Percentiles rank a stretch among this genome's conserved stretches.
These are phyloP conservation scores for Ectobius pallidus DNA, from an alignment of 2,888 invertebrate species.

Conservation along the genomic window DNA sequence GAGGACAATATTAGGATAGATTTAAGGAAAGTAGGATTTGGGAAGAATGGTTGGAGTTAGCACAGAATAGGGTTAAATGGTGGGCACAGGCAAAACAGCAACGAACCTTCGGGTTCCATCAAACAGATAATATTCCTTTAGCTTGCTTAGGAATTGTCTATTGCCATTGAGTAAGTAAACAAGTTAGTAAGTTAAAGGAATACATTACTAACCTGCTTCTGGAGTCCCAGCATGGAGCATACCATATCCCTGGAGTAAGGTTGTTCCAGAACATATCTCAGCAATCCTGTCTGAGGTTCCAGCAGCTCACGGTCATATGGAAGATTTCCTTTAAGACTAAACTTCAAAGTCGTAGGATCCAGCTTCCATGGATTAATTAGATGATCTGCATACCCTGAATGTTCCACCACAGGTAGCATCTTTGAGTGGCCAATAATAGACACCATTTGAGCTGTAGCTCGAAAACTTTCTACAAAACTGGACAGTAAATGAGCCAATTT, in stretches of 20 bases:
- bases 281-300: constrained; percentile 85
- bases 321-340: constrained; percentile 74
- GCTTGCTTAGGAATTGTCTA: too few species aligned
- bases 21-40: too few species aligned
- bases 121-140: too few species aligned
- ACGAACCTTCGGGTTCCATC: too few species aligned
- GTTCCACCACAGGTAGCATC: constrained; percentile 93
- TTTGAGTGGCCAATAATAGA: constrained; percentile 88
- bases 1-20: too few species aligned
- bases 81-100: too few species aligned
- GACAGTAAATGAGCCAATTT: constrained; percentile 85
- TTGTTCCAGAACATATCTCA: constrained; percentile 91
- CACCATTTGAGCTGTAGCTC: constrained; percentile 94
- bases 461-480: constrained; percentile 90
- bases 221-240: constrained; percentile 90
- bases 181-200: too few species aligned
- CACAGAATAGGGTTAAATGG: too few species aligned
- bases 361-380: constrained; percentile 92
- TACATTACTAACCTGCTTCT: constrained; percentile 75
- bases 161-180: too few species aligned
- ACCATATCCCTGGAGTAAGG: constrained; percentile 97
- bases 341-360: constrained; percentile 80
- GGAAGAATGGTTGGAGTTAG: too few species aligned
- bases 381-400: constrained; percentile 86
- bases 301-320: constrained; percentile 89